phyloP scores from a whole-genome alignment of 2,113 vertebrate species.

The Cisticola juncidis region DNA sequence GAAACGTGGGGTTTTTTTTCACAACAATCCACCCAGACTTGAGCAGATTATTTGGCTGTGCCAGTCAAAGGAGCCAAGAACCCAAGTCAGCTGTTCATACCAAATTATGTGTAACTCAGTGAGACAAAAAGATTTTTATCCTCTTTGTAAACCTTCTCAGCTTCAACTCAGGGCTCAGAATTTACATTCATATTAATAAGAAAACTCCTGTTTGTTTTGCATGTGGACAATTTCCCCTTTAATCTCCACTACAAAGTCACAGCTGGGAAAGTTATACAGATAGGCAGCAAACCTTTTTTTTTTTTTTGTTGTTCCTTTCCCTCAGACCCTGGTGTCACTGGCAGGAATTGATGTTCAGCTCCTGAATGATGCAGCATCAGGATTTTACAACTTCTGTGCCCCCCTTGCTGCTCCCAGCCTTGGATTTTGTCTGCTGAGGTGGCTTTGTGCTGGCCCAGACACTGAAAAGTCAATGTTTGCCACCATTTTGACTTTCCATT shows the following conservation, averaged over 20 bases:
- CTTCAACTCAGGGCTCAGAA: not conserved
- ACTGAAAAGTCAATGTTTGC: not conserved
- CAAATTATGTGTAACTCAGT: not conserved
- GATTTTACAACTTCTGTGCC: not conserved
- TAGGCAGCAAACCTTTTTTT: not conserved
- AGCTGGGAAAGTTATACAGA: not conserved
- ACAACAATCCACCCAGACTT: not conserved
- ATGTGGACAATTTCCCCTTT: not conserved
- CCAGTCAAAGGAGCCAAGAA: not conserved
- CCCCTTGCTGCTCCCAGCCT: not conserved
- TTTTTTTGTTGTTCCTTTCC: not conserved
- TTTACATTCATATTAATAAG: not conserved
- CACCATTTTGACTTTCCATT: not conserved
- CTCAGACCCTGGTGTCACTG: not conserved
- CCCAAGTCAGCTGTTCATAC: not conserved
- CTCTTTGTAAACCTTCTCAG: not conserved
- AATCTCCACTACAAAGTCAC: not conserved
- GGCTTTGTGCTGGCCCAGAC: not conserved
- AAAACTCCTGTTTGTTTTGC: not conserved
- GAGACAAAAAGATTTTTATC: not conserved
- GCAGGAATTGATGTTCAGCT: not conserved
- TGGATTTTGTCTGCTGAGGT: not conserved
- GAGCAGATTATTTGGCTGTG: not conserved
- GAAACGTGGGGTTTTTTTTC: not conserved
- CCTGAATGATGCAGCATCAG: accelerated